phyloP scores from a whole-genome alignment of 1,140 invertebrate genomes.

The Pseudobourletiella spinata region DNA sequence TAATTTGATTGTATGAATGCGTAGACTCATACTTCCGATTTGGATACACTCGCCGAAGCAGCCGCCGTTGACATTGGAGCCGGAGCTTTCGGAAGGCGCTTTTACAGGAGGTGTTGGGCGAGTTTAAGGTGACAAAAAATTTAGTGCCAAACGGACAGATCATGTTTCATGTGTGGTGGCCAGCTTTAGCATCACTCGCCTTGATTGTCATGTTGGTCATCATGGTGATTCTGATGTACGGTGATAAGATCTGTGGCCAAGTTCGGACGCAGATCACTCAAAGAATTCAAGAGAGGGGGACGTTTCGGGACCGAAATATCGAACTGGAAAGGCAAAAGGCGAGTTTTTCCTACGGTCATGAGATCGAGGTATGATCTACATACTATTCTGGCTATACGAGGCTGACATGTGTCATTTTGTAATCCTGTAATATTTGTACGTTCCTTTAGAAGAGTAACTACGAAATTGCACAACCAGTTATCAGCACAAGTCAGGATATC shows the following conservation, averaged over 20 bases:
- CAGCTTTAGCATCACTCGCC: constrained; percentile 58
- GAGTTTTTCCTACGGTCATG: constrained; percentile 1
- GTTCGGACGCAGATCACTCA: background rate
- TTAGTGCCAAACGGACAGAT: constrained; percentile 39
- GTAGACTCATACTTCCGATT: constrained; percentile 47
- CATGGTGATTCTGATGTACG: constrained; percentile 43
- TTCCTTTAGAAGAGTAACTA: too few species aligned
- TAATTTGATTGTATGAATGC: background rate
- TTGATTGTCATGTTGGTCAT: constrained; percentile 62
- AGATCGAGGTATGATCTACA: constrained; percentile 8
- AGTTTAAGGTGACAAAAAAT: background rate
- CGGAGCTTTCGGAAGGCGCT: constrained; percentile 54
- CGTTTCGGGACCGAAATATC: background rate
- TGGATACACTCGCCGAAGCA: constrained; percentile 74
- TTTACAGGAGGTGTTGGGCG: constrained; percentile 42
- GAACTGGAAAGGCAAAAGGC: background rate
- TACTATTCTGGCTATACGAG: too few species aligned
- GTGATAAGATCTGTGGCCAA: constrained; percentile 31
- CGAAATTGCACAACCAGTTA: too few species aligned
- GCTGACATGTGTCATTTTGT: too few species aligned
- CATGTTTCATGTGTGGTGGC: constrained; percentile 62
- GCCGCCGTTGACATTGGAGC: constrained; percentile 55
- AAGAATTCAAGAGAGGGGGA: background rate
- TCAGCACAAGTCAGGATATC: too few species aligned
- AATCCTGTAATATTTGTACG: too few species aligned